Percentiles rank a stretch among this genome's conserved stretches.
phyloP scores from a whole-genome alignment of 1,140 invertebrate species.

The Lysiphlebus fabarum region DNA sequence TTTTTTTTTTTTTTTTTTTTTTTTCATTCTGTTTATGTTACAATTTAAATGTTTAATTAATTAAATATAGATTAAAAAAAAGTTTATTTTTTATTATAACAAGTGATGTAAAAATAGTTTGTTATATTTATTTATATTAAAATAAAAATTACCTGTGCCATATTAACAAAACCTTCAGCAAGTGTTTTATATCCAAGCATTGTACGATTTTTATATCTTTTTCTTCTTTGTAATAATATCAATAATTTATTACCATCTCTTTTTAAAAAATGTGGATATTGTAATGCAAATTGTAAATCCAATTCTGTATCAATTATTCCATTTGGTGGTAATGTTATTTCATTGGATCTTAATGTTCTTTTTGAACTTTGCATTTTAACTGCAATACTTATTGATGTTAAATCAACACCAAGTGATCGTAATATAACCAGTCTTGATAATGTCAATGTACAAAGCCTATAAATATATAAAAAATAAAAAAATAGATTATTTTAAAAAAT shows the following conservation, averaged over 20 bases:
- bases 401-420: slow-evolving; percentile 79
- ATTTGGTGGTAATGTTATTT: slow-evolving; percentile 75
- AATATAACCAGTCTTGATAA: slow-evolving; percentile 81
- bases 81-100: too few relatives aligned
- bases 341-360: slow-evolving; percentile 88
- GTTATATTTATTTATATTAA: not conserved
- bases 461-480: slow-evolving; percentile 37
- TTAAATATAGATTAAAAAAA: too few relatives aligned
- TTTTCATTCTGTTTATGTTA: too few relatives aligned
- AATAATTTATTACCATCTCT: slow-evolving; percentile 92
- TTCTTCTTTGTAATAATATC: slow-evolving; percentile 90
- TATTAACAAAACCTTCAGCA: slow-evolving; percentile 92
- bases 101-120: not conserved
- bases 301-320: slow-evolving; percentile 84
- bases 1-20: too few relatives aligned
- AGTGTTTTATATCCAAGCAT: slow-evolving; percentile 97
- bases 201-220: slow-evolving; percentile 97
- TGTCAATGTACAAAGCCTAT: slow-evolving; percentile 87
- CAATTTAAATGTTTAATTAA: too few relatives aligned
- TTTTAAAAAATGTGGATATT: slow-evolving; percentile 98
- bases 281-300: slow-evolving; percentile 89
- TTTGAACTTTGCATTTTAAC: slow-evolving; percentile 97
- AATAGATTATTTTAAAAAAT: not conserved
- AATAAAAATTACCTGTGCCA: slow-evolving; percentile 76
- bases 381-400: slow-evolving; percentile 84